Evolutionary conservation across 2,888 invertebrate genomes (phyloP).

Genomic region (Spialia ferax): DNA sequence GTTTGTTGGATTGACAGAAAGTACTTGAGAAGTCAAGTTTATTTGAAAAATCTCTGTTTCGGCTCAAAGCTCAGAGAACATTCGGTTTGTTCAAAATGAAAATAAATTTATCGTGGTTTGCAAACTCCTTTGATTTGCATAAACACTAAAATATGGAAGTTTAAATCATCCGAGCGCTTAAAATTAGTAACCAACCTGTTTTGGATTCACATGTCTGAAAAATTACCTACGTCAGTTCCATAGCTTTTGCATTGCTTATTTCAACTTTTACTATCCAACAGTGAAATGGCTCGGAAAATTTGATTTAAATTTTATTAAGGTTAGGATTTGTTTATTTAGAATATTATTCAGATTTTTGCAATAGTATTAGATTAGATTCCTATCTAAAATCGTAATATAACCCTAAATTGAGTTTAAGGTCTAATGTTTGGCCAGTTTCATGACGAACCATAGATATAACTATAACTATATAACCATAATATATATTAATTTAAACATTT

Average conservation of each 20-base stretch:
- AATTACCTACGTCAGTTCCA: slow-evolving; percentile 12
- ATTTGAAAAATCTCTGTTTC: background rate
- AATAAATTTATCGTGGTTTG: slow-evolving; percentile 15
- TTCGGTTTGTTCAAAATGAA: slow-evolving; percentile 3
- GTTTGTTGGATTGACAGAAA: background rate
- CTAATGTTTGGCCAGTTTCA: slow-evolving; percentile 3
- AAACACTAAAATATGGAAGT: slow-evolving; percentile 30
- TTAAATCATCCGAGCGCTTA: slow-evolving; percentile 23
- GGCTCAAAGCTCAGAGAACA: background rate
- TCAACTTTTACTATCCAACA: background rate
- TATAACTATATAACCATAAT: too few relatives aligned
- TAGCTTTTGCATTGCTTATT: slow-evolving; percentile 13
- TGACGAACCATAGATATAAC: slow-evolving; percentile 16
- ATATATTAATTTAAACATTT: too few relatives aligned
- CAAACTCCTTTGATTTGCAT: slow-evolving; percentile 25
- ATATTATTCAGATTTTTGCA: background rate
- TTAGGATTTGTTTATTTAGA: background rate
- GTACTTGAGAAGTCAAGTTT: background rate
- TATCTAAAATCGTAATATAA: background rate
- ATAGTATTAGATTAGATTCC: too few relatives aligned
- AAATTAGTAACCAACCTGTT: slow-evolving; percentile 20
- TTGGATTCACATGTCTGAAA: slow-evolving; percentile 8
- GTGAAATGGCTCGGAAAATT: background rate
- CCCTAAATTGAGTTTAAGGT: slow-evolving; percentile 6
- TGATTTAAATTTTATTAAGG: background rate